A percentile compares a stretch with the other conserved stretches of the same genome.
Evolutionary conservation across 2,113 vertebrate genomes (phyloP).

Genomic region (Suricata suricatta): DNA sequence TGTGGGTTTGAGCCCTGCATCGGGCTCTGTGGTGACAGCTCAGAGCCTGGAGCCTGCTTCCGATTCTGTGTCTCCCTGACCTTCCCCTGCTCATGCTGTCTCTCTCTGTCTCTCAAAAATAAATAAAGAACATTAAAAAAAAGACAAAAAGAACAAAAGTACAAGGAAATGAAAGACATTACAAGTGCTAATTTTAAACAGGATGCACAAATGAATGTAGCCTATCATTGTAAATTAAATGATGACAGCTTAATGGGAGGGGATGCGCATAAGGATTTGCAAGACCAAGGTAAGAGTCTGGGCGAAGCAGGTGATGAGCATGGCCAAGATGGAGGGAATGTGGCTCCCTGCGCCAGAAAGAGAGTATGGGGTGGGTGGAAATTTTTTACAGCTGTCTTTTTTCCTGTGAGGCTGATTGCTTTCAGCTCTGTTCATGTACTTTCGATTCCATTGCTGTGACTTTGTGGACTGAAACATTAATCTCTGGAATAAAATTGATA

Average conservation of each 20-base stretch:
- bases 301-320: rapidly evolving
- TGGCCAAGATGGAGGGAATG: no score
- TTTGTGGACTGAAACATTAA: neutral
- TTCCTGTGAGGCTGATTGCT: rapidly evolving
- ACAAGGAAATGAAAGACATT: neutral
- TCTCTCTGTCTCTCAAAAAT: no score
- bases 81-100: no score
- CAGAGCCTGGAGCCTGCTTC: no score
- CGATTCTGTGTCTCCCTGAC: no score
- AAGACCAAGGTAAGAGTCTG: no score
- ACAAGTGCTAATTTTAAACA: neutral
- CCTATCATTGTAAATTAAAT: no score
- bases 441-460: neutral
- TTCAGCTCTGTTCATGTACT: rapidly evolving
- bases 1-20: no score
- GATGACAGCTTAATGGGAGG: neutral
- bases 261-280: neutral
- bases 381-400: rapidly evolving
- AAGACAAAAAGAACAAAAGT: neutral
- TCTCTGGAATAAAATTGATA: neutral
- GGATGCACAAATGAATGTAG: neutral
- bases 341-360: rapidly evolving
- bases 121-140: no score
- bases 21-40: no score
- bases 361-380: rapidly evolving